Conservation (phyloP, 1,140 invertebrate genomes). For the Potamilus streckersoni region DNA sequence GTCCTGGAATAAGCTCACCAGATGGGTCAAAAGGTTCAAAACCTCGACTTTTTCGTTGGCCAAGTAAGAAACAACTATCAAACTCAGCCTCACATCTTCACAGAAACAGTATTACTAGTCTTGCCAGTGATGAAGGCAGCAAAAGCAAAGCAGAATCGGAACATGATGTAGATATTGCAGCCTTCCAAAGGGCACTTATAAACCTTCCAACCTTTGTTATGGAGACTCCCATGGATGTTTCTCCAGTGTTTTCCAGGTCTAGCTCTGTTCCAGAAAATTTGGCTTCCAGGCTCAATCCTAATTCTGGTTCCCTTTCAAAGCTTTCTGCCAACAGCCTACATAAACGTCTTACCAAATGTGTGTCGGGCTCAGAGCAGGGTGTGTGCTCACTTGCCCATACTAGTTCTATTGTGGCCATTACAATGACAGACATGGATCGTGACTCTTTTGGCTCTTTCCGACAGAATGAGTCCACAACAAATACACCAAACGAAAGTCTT, state of each 20-base stretch:
- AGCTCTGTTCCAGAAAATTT: constrained; percentile 65
- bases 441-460: constrained; percentile 31
- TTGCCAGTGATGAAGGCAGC: constrained; percentile 7
- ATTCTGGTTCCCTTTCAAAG: constrained; percentile 39
- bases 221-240: constrained; percentile 60
- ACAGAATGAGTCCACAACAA: constrained; percentile 28
- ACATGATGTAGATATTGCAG: constrained; percentile 59
- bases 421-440: constrained; percentile 51
- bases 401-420: constrained; percentile 57
- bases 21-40: constrained; percentile 25
- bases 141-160: constrained; percentile 24
- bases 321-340: constrained; percentile 30
- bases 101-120: no score
- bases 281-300: constrained; percentile 37
- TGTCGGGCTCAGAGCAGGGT: constrained; percentile 31
- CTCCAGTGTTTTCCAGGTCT: constrained; percentile 61
- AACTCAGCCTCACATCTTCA: constrained; percentile 36
- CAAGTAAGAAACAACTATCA: constrained; percentile 59
- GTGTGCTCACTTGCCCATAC: constrained; percentile 21
- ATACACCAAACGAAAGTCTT: constrained; percentile 37
- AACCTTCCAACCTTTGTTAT: constrained; percentile 68
- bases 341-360: constrained; percentile 26
- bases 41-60: constrained; percentile 52
- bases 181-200: constrained; percentile 65
- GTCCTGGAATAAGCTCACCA: background rate